These are phyloP conservation scores for Melanocharis versteri DNA, from an alignment of 2,113 vertebrate genomes.

Conservation along the genomic window DNA sequence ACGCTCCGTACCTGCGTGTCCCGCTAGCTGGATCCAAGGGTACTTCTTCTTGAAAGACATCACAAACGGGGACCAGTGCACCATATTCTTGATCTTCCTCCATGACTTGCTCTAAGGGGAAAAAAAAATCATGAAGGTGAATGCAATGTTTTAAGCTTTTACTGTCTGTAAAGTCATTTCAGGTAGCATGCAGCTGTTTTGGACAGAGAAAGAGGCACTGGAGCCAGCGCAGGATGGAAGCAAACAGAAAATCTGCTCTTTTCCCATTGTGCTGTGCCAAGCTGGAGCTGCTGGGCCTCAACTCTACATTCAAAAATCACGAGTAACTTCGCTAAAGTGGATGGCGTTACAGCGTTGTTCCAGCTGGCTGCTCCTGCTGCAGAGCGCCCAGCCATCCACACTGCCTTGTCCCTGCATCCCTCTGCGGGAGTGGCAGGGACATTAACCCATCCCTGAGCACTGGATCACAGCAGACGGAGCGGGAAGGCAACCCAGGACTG, in stretches of 20 bases:
- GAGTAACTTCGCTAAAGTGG: neutral
- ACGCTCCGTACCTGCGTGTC: conserved; percentile 84
- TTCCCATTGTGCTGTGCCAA: conserved; percentile 35
- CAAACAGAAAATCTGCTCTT: conserved; percentile 29
- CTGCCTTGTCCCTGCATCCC: neutral
- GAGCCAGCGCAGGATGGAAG: conserved; percentile 17
- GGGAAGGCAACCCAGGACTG: neutral
- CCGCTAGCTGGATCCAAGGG: conserved; percentile 96
- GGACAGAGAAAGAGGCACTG: neutral
- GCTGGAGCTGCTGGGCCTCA: neutral
- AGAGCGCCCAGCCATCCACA: neutral
- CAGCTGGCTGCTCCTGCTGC: conserved; percentile 1
- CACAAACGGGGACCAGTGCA: conserved; percentile 97
- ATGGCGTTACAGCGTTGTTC: neutral
- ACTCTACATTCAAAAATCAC: neutral
- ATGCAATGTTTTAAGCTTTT: neutral
- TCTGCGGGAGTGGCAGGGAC: neutral
- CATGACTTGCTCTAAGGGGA: conserved; percentile 90
- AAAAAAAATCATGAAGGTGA: neutral
- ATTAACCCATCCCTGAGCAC: neutral
- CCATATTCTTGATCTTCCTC: conserved; percentile 99
- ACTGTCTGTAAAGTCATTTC: neutral
- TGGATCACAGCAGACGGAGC: accelerated
- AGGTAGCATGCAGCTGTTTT: neutral
- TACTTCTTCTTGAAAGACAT: conserved; percentile 99